These are phyloP conservation scores for Whitmania pigra DNA, from an alignment of 1,140 invertebrate species.

Conservation along the genomic window DNA sequence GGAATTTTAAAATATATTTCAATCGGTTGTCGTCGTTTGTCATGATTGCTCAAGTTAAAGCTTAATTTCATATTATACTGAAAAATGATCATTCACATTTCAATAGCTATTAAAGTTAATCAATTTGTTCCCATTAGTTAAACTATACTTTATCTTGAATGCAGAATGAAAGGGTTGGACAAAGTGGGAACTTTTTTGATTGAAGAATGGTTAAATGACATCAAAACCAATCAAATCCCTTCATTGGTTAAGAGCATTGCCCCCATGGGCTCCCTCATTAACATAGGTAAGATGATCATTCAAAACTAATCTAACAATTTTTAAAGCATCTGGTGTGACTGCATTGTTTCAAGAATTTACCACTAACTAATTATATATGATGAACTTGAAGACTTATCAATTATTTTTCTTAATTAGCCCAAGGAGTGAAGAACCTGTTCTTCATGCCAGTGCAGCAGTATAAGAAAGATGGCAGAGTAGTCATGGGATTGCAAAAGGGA, in stretches of 20 bases:
- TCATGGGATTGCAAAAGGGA: slow-evolving; percentile 79
- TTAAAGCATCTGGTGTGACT: too few species aligned
- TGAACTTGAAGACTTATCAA: too few species aligned
- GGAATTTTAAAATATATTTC: too few species aligned
- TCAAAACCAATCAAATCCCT: slow-evolving; percentile 82
- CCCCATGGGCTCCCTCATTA: slow-evolving; percentile 75
- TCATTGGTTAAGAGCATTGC: slow-evolving; percentile 78
- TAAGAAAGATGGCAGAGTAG: slow-evolving; percentile 81
- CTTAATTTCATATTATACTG: too few species aligned
- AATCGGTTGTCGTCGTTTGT: too few species aligned
- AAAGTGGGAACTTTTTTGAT: slow-evolving; percentile 64
- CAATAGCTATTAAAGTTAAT: too few species aligned
- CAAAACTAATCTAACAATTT: too few species aligned
- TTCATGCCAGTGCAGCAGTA: slow-evolving; percentile 92
- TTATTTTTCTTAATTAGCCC: slow-evolving; percentile 49
- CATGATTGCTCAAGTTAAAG: too few species aligned
- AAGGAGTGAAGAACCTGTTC: slow-evolving; percentile 82
- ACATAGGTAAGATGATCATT: slow-evolving; percentile 56
- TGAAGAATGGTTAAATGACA: slow-evolving; percentile 83
- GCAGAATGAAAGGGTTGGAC: slow-evolving; percentile 71
- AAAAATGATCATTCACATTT: too few species aligned
- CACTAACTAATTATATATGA: too few species aligned
- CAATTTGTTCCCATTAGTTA: too few species aligned
- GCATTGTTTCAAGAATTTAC: too few species aligned
- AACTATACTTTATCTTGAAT: slow-evolving; percentile 15